Conservation (phyloP, 2,888 invertebrate genomes). For the Chalcosyrphus nemorum region DNA sequence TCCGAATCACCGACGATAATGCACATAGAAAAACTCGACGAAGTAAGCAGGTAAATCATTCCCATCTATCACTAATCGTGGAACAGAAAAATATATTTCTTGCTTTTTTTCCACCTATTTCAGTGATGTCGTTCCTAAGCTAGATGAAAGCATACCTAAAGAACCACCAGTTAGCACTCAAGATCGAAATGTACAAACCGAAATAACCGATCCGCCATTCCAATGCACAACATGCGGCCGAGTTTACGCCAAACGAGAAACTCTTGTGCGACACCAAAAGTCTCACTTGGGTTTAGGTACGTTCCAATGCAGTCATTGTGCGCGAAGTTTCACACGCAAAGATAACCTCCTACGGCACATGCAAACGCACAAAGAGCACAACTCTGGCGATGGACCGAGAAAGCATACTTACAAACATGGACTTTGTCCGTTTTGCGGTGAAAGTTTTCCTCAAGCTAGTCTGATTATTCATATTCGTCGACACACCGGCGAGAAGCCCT, state of each 20-base stretch:
- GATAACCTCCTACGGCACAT: constrained; percentile 85
- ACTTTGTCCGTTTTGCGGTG: constrained; percentile 84
- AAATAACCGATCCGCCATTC: constrained; percentile 26
- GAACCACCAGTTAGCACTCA: background rate
- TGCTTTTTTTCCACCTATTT: background rate
- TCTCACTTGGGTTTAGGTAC: constrained; percentile 61
- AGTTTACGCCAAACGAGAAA: constrained; percentile 76
- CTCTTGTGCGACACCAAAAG: constrained; percentile 75
- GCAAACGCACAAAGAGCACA: constrained; percentile 81
- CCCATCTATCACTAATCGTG: background rate
- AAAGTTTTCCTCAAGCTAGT: constrained; percentile 85
- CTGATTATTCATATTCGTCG: constrained; percentile 86
- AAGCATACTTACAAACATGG: constrained; percentile 78
- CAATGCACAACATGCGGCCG: constrained; percentile 59
- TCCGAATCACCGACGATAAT: constrained; percentile 31
- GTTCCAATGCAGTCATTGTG: constrained; percentile 77
- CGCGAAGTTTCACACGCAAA: constrained; percentile 83
- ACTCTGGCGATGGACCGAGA: constrained; percentile 47
- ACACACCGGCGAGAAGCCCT: constrained; percentile 86
- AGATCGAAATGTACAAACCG: constrained; percentile 35
- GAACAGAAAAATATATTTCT: background rate
- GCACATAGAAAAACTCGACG: constrained; percentile 44
- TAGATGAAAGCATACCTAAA: background rate
- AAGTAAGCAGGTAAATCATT: constrained; percentile 2
- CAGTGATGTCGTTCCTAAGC: constrained; percentile 13